Evolutionary conservation across 2,888 invertebrate species (phyloP), one percentile per base, ranked within the genome.

Genomic region (Leptothorax acervorum): DNA sequence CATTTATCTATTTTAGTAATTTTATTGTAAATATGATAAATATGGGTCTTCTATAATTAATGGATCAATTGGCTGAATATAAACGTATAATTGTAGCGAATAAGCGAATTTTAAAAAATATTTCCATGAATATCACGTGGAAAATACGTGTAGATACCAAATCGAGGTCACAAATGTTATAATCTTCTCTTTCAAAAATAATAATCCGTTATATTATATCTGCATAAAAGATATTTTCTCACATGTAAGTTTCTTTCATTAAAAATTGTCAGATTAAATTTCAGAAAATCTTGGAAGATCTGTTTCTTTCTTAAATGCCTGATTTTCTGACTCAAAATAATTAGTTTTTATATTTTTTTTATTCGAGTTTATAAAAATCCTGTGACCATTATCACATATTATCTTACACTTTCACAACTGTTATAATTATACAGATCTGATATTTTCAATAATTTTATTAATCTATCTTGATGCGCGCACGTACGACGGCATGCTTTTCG

Each of bases 251-350:
- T 65, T 23, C 23, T 57, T 55, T 39, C 8, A 18, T 31, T 15
- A 1, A n/a, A 42, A 18, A 39, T 42, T 42, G 31, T 57, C n/a
- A 57, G n/a, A 62, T 35, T 23, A 60, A 42, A 66, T 23, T 11
- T 68, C 18, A 11, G 55, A 78, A 82, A 79, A 57, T n/a, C 76
- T 83, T 35, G 11, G 0, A 57, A 85, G 73, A 23, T 23, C 11
- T 18, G 6, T 51, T 18, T 51, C 9, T 55, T 66, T 92, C 65
- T 89, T 92, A 85, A 73, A 70, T 55, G 45, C 89, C 89, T 88
- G 85, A 85, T 90, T 85, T 83, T 85, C 86, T 74, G 82, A 85
- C 84, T 60, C 81, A 66, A 84, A 82, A 89, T 92, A 92, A 92
- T 91, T 90, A 65, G 51, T 82, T 84, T 85, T 88, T 45, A 86